These are phyloP conservation scores for Odontocerum albicorne DNA, from an alignment of 2,888 invertebrate species.

Conservation along the genomic window DNA sequence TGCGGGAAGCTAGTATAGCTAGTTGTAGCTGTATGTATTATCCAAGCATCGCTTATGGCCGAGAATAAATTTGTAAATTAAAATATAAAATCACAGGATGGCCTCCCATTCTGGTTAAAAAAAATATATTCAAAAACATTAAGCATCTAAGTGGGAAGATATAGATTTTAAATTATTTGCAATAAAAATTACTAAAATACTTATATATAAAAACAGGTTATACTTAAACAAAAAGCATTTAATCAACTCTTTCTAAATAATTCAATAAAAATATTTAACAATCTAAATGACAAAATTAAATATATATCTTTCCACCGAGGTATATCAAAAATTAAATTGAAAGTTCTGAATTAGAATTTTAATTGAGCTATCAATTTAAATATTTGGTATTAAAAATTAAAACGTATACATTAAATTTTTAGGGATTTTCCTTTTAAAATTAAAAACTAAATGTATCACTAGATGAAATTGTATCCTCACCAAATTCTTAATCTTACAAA, in stretches of 20 bases:
- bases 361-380: conserved; percentile 11
- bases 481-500: conserved; percentile 19
- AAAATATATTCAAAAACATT: conserved; percentile 24
- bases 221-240: no score
- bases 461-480: conserved; percentile 19
- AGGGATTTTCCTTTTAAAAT: conserved; percentile 23
- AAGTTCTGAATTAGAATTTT: no score
- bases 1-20: conserved; percentile 17
- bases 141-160: conserved; percentile 19
- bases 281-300: no score
- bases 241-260: no score
- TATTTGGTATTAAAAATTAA: neutral
- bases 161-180: conserved; percentile 6
- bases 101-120: conserved; percentile 27
- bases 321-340: no score
- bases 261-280: no score
- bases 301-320: no score
- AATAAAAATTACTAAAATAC: conserved; percentile 1
- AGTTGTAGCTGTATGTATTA: conserved; percentile 19
- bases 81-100: conserved; percentile 26
- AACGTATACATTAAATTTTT: conserved; percentile 12
- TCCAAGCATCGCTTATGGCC: conserved; percentile 6
- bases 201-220: conserved; percentile 1
- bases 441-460: conserved; percentile 14
- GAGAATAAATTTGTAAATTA: conserved; percentile 7